phyloP scores from a whole-genome alignment of 2,113 vertebrate species.

The Colistium nudipinnis region DNA sequence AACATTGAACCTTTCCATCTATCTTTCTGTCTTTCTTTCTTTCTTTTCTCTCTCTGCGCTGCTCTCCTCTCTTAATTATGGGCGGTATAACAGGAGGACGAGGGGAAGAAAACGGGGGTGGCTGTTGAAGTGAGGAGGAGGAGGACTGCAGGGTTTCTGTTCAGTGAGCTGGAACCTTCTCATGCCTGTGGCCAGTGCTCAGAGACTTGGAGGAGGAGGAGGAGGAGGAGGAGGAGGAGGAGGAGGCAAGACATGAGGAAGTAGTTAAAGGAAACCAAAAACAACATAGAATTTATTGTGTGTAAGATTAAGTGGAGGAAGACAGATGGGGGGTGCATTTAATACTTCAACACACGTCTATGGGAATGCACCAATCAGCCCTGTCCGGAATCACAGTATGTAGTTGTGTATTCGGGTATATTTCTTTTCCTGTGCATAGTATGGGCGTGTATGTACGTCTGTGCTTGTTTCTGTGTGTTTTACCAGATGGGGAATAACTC shows the following conservation, averaged over 20 bases:
- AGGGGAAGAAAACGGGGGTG: constrained; percentile 33
- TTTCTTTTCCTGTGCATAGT: neutral
- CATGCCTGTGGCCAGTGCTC: constrained; percentile 69
- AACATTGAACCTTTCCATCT: constrained; percentile 28
- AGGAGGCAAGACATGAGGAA: constrained; percentile 18
- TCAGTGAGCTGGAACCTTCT: constrained; percentile 75
- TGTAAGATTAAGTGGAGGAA: constrained; percentile 42
- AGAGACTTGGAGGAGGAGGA: constrained; percentile 47
- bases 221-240: constrained; percentile 5
- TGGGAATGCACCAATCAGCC: neutral
- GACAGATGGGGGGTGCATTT: neutral
- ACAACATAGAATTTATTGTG: constrained; percentile 49
- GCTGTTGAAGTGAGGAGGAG: constrained; percentile 53
- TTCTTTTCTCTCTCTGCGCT: constrained; percentile 12
- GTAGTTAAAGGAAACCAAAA: constrained; percentile 49
- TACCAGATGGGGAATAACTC: constrained; percentile 64
- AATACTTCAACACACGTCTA: neutral
- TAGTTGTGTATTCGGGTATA: neutral
- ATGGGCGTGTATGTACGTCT: constrained; percentile 8
- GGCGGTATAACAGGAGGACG: constrained; percentile 34
- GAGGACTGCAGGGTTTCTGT: constrained; percentile 68
- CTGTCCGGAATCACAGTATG: neutral
- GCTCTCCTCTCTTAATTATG: constrained; percentile 30
- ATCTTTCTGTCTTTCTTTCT: constrained; percentile 1
- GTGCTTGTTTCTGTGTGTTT: constrained; percentile 31